A percentile compares a stretch with the other conserved stretches of the same genome.
These are phyloP conservation scores for Pristis pectinata DNA, from an alignment of 2,797 vertebrate species.

Conservation along the genomic window DNA sequence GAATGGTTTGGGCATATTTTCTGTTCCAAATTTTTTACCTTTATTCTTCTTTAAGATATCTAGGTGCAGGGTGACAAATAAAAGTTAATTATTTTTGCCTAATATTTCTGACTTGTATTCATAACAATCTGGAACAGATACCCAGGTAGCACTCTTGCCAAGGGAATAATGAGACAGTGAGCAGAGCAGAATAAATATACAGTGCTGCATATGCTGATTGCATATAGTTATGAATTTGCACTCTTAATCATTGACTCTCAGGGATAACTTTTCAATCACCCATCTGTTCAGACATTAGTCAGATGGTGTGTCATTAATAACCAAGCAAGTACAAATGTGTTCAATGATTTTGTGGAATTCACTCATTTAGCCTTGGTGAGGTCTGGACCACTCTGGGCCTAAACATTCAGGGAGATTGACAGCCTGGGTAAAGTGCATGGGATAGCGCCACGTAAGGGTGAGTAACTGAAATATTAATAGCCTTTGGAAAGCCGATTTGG, in stretches of 20 bases:
- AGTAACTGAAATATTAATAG: not conserved
- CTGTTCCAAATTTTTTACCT: not conserved
- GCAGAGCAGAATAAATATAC: not conserved
- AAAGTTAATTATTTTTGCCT: not conserved
- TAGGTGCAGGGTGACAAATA: not conserved
- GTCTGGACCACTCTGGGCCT: not conserved
- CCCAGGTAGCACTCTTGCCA: not conserved
- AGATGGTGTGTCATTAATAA: not conserved
- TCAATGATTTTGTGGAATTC: not conserved
- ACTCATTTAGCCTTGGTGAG: not conserved
- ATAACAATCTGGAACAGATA: not conserved
- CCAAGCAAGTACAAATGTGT: not conserved
- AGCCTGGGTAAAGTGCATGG: not conserved
- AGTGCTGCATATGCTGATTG: not conserved
- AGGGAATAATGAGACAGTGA: not conserved
- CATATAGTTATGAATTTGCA: not conserved
- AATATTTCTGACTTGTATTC: not conserved
- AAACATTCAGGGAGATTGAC: not conserved
- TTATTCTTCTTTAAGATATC: not conserved
- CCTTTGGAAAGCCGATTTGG: not conserved
- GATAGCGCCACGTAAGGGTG: not conserved
- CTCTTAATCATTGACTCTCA: not conserved
- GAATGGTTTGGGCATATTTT: not conserved
- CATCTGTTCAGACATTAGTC: not conserved
- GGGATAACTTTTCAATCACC: not conserved